These are phyloP conservation scores for Chirona hameri DNA, from an alignment of 2,888 invertebrate genomes.

Conservation along the genomic window DNA sequence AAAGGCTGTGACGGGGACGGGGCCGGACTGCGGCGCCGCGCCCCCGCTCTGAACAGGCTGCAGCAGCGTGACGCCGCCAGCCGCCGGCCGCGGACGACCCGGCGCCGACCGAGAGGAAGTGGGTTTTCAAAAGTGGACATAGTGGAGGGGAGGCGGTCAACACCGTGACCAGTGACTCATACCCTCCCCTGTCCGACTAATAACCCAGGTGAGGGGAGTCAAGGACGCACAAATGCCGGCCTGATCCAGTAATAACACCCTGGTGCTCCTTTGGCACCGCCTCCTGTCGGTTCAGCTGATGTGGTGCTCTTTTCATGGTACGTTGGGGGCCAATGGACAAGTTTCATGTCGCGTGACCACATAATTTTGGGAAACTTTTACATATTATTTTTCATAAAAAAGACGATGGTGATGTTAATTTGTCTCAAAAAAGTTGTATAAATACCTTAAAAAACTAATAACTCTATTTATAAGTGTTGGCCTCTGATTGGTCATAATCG, in stretches of 20 bases:
- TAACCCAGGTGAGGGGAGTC: not conserved
- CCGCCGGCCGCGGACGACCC: not conserved
- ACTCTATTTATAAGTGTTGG: too few relatives aligned
- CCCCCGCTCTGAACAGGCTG: not conserved
- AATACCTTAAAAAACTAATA: too few relatives aligned
- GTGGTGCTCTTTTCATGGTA: too few relatives aligned
- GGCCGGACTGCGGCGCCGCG: not conserved
- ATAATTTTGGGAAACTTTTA: too few relatives aligned
- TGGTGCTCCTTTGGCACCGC: not conserved
- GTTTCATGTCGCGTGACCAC: too few relatives aligned
- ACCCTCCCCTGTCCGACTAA: not conserved
- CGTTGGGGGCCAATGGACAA: too few relatives aligned
- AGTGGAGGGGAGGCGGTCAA: not conserved
- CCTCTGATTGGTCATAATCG: too few relatives aligned
- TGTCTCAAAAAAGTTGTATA: too few relatives aligned
- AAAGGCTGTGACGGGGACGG: not conserved
- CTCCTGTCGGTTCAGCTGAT: not conserved
- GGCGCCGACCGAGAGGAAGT: not conserved
- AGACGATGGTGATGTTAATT: too few relatives aligned
- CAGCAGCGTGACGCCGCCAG: not conserved
- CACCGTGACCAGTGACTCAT: conserved; percentile 1
- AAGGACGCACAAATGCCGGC: not conserved
- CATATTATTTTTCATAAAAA: too few relatives aligned
- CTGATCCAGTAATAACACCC: not conserved
- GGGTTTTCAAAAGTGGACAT: conserved; percentile 1